phyloP scores from a whole-genome alignment of 2,113 vertebrate genomes.

The Nibea coibor region DNA sequence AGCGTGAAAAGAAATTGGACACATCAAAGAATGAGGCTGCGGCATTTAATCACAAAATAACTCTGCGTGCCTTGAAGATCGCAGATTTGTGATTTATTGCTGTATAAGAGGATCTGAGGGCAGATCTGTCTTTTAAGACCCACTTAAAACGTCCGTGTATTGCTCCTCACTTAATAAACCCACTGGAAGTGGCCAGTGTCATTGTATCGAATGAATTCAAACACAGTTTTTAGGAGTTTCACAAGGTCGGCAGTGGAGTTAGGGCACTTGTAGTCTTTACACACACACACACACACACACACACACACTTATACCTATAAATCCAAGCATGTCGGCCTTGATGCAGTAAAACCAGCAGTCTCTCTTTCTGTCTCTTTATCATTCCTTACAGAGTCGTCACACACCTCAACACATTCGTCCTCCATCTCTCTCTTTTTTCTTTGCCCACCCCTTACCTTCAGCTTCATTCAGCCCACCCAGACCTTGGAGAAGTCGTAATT shows the following conservation, averaged over 20 bases:
- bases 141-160: slow-evolving; percentile 52
- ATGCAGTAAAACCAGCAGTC: slow-evolving; percentile 75
- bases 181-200: slow-evolving; percentile 54
- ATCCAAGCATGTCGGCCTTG: slow-evolving; percentile 79
- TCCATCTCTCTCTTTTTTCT: slow-evolving; percentile 19
- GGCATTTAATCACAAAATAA: slow-evolving; percentile 58
- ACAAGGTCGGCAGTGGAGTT: slow-evolving; percentile 64
- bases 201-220: slow-evolving; percentile 43
- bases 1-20: slow-evolving; percentile 28
- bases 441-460: slow-evolving; percentile 29
- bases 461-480: slow-evolving; percentile 44
- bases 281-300: slow-evolving; percentile 5
- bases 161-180: slow-evolving; percentile 66
- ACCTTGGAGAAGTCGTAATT: slow-evolving; percentile 62
- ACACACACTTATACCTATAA: slow-evolving; percentile 55
- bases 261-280: slow-evolving; percentile 37
- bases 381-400: slow-evolving; percentile 74
- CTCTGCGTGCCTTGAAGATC: slow-evolving; percentile 42
- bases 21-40: slow-evolving; percentile 47
- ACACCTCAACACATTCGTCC: slow-evolving; percentile 73
- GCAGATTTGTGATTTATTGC: slow-evolving; percentile 50
- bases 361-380: slow-evolving; percentile 76
- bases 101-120: slow-evolving; percentile 36
- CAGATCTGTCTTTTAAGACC: slow-evolving; percentile 67
- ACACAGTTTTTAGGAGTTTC: slow-evolving; percentile 70